phyloP scores from a whole-genome alignment of 2,797 vertebrate species.

The Vultur gryphus region DNA sequence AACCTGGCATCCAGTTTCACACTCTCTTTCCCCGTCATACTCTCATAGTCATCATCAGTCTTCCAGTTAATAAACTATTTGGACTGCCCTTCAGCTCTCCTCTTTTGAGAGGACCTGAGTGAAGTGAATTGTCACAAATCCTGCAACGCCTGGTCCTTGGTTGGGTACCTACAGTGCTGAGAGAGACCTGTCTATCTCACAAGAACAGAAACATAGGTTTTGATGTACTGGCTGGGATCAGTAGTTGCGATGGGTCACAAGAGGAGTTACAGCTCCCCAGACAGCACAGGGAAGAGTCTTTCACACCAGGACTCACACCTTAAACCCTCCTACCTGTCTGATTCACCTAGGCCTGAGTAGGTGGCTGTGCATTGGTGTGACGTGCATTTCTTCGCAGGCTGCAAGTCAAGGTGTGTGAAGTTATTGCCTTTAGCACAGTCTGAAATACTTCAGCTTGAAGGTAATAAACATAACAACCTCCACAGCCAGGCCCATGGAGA shows the following conservation, averaged over 20 bases:
- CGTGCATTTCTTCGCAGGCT: background rate
- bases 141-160: background rate
- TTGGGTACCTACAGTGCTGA: background rate
- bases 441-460: background rate
- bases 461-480: background rate
- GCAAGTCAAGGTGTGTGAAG: background rate
- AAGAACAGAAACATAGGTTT: background rate
- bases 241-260: rapidly evolving
- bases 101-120: background rate
- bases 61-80: background rate
- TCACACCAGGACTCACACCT: background rate
- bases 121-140: constrained; percentile 22
- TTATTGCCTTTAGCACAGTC: background rate
- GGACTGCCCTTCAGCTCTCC: background rate
- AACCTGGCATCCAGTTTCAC: background rate
- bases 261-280: background rate
- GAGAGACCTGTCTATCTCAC: background rate
- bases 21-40: background rate
- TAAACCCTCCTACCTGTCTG: background rate
- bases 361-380: background rate
- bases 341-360: background rate
- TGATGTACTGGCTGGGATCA: background rate
- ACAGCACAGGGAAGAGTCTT: background rate
- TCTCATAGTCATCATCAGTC: background rate
- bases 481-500: background rate